phyloP scores from a whole-genome alignment of 2,888 invertebrate species.

The Leptopterna dolabrata region DNA sequence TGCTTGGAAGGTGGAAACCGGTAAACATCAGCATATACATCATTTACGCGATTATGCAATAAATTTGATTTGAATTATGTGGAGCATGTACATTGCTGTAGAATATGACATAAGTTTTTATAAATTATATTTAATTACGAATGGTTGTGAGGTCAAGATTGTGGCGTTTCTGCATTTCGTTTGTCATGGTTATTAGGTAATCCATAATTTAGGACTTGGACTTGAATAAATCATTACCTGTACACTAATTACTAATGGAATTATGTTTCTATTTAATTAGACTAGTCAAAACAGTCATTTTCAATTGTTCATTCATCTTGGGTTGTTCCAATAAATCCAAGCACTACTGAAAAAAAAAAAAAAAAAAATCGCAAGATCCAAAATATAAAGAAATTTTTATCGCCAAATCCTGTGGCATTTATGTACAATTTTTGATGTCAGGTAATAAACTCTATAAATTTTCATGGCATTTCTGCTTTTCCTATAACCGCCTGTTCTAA shows the following conservation, averaged over 20 bases:
- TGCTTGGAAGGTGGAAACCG: neutral
- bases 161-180: conserved; percentile 28
- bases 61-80: neutral
- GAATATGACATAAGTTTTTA: conserved; percentile 30
- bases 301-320: conserved; percentile 28
- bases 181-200: conserved; percentile 12
- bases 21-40: neutral
- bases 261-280: conserved; percentile 55
- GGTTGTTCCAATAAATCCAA: conserved; percentile 49
- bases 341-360: neutral
- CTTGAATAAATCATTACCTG: conserved; percentile 1
- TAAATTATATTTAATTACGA: conserved; percentile 43
- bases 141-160: conserved; percentile 52
- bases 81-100: conserved; percentile 35
- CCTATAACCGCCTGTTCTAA: neutral
- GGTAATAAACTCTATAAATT: conserved; percentile 56
- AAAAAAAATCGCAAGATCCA: neutral
- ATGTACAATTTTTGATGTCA: conserved; percentile 59
- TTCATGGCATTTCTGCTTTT: neutral
- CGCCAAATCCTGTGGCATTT: conserved; percentile 59
- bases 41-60: neutral
- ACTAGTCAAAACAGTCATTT: conserved; percentile 55
- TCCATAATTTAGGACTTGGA: conserved; percentile 45
- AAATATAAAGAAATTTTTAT: conserved; percentile 50
- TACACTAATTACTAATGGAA: conserved; percentile 45